Evolutionary conservation across 2,888 invertebrate genomes (phyloP).

Genomic region (Malacosoma neustria): DNA sequence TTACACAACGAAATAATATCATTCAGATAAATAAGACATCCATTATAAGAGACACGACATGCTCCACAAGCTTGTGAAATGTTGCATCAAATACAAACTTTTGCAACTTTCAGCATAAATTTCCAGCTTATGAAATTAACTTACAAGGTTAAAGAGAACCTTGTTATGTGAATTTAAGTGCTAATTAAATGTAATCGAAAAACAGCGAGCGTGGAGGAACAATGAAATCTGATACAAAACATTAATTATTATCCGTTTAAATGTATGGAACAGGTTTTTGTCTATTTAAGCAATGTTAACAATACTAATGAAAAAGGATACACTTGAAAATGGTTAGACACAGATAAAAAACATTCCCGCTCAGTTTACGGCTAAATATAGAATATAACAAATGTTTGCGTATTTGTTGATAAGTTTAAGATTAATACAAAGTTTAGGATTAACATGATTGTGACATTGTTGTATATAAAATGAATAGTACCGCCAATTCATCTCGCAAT

Average conservation of each 20-base stretch:
- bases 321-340: neutral
- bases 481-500: neutral
- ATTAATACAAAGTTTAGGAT: neutral
- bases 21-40: constrained; percentile 17
- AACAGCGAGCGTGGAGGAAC: neutral
- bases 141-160: constrained; percentile 1
- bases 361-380: too few species aligned
- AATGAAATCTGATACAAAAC: neutral
- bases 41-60: constrained; percentile 26
- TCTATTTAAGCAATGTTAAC: constrained; percentile 5
- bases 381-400: neutral
- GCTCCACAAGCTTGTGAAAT: constrained; percentile 24
- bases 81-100: neutral
- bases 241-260: neutral
- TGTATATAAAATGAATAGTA: neutral
- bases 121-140: constrained; percentile 6
- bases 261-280: neutral
- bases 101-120: constrained; percentile 1
- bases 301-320: constrained; percentile 10
- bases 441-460: neutral
- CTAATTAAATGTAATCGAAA: neutral
- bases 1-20: constrained; percentile 15
- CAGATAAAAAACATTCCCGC: neutral
- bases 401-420: neutral
- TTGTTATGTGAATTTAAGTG: constrained; percentile 2